Evolutionary conservation across 2,113 vertebrate genomes (phyloP), one percentile per base, ranked within the genome.

Genomic region (Siphamia tubifer): DNA sequence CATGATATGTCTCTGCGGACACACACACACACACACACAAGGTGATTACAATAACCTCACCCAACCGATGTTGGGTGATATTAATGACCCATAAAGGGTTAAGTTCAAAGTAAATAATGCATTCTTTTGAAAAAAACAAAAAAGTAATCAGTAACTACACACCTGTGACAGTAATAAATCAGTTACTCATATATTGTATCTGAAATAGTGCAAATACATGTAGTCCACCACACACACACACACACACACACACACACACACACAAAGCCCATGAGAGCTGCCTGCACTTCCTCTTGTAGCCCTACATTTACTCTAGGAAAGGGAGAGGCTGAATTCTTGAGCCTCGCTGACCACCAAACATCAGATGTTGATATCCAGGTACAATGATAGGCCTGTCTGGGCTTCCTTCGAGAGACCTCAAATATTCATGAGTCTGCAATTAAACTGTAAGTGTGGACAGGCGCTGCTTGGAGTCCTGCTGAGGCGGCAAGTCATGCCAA

Each of bases 391-490:
- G 63, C 24, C 74, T 81, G 82, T 83, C 64, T 81, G 80, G 47
- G 51, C 49, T 62, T 75, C 68, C 58, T 66, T 9, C 31, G 1
- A 36, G 48, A 62, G 67, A 68, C 52, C 67, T 89, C 17, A 86
- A 88, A 85, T 80, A 86, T 81, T 83, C 82, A 88, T 56, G 76
- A 86, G 61, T 81, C 63, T 72, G 75, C 73, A 77, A 45, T 77
- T 68, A 66, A 47, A 39, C 4, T 1, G 16, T n/a, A 27, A 69
- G 40, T 15, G 20, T 36, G 15, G 70, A 68, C 53, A 13, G 24
- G 52, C 47, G 32, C 32, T 11, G 10, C 40, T 36, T 36, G 27
- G 62, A 64, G 25, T 79, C 40, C 13, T 74, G 81, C 82, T 84
- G 82, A 84, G 62, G 72, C 61, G 72, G 83, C 75, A 43, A 32